Percentiles rank a stretch among this genome's conserved stretches.
Conservation (phyloP, 2,113 vertebrate species). For the Osmerus eperlanus region DNA sequence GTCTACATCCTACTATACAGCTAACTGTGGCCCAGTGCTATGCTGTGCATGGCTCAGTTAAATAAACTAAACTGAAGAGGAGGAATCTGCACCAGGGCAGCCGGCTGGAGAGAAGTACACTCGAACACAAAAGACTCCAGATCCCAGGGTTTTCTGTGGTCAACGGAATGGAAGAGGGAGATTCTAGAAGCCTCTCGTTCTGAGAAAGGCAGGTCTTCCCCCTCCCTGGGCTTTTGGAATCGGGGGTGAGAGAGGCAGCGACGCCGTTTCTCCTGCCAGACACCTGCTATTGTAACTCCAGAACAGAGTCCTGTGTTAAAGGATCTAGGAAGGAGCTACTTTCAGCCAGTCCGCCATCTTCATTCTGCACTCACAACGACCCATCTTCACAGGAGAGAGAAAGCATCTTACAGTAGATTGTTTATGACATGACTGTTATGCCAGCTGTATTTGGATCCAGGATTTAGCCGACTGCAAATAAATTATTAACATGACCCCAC, state of each 20-base stretch:
- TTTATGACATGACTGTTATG: constrained; percentile 11
- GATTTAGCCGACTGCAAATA: constrained; percentile 38
- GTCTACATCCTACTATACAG: neutral
- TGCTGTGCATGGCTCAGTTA: neutral
- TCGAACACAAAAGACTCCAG: constrained; percentile 29
- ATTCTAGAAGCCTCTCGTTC: neutral
- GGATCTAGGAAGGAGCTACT: no score
- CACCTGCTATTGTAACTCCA: no score
- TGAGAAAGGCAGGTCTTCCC: no score
- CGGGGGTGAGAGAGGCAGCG: no score
- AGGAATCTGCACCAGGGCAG: neutral
- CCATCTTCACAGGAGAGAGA: constrained; percentile 14
- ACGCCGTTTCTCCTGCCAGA: no score
- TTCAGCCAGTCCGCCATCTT: no score
- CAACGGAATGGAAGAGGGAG: constrained; percentile 22
- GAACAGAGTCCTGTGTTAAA: no score
- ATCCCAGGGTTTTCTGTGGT: constrained; percentile 18
- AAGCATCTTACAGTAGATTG: neutral
- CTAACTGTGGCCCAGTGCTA: neutral
- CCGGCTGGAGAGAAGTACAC: constrained; percentile 27
- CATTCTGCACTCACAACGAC: neutral
- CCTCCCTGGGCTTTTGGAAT: no score
- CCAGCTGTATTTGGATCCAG: constrained; percentile 44
- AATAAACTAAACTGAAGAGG: neutral
- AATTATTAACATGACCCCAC: constrained; percentile 56